phyloP scores from a whole-genome alignment of 2,888 invertebrate genomes.

The Drosophila neutralis region DNA sequence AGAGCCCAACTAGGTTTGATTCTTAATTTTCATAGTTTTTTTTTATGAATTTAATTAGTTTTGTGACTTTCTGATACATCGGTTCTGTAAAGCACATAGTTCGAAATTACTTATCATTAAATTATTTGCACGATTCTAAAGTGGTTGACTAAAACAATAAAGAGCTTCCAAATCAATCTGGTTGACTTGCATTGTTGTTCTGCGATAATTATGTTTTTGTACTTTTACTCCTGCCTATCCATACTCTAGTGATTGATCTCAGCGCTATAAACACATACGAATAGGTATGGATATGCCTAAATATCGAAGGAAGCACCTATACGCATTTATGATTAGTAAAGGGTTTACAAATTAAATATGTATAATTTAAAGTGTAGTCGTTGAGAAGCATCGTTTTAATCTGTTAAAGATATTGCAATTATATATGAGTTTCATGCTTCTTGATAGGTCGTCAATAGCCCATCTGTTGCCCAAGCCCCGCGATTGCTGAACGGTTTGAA shows the following conservation, averaged over 20 bases:
- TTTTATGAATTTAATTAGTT: not conserved
- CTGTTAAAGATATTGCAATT: not conserved
- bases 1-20: not conserved
- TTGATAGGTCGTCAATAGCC: not conserved
- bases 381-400: not conserved
- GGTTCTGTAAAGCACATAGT: not conserved
- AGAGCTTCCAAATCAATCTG: not conserved
- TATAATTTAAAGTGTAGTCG: not conserved
- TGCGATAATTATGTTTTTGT: not conserved
- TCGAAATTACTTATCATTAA: not conserved
- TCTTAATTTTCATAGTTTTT: not conserved
- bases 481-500: not conserved
- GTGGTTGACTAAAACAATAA: not conserved
- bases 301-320: not conserved
- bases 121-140: not conserved
- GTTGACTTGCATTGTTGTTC: not conserved
- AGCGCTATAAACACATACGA: not conserved
- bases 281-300: not conserved
- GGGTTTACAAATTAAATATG: not conserved
- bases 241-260: not conserved
- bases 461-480: constrained; percentile 1
- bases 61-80: not conserved
- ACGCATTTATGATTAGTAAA: not conserved
- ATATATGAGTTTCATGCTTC: not conserved
- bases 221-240: not conserved